Conservation (phyloP, 2,797 vertebrate genomes). For the Pseudomugil tenellus region DNA sequence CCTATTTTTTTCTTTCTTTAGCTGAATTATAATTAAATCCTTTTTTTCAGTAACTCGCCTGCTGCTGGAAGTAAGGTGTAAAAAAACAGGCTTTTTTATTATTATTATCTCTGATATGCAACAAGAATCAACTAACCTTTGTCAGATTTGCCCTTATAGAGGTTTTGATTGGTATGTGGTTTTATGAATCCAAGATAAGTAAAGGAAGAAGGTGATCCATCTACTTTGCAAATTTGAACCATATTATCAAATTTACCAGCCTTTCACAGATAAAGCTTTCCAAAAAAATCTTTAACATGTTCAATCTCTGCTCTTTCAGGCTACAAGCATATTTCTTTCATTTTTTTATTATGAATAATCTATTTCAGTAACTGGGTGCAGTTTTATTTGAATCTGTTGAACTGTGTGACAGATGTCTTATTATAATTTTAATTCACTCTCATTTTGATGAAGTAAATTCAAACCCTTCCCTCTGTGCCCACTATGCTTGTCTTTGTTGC, state of each 20-base stretch:
- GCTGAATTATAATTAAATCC: constrained; percentile 28
- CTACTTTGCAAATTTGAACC: constrained; percentile 26
- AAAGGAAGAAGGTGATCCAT: constrained; percentile 18
- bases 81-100: constrained; percentile 53
- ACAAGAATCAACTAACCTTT: constrained; percentile 66
- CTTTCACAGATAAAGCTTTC: constrained; percentile 20
- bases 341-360: constrained; percentile 15
- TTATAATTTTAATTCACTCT: constrained; percentile 48
- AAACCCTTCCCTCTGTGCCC: constrained; percentile 23
- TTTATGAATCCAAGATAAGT: constrained; percentile 37
- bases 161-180: constrained; percentile 24
- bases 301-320: constrained; percentile 10
- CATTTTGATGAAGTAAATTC: constrained; percentile 26
- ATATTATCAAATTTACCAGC: constrained; percentile 27
- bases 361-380: neutral
- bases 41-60: constrained; percentile 65
- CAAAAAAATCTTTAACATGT: constrained; percentile 10
- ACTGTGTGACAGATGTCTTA: constrained; percentile 47
- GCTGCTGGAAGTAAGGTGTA: constrained; percentile 65
- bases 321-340: constrained; percentile 12
- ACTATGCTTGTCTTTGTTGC: constrained; percentile 54
- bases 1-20: constrained; percentile 40
- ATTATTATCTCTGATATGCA: constrained; percentile 71
- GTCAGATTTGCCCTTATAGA: constrained; percentile 64
- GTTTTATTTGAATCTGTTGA: constrained; percentile 25